These are phyloP conservation scores for Chloroceryle aenea DNA, from an alignment of 2,113 vertebrate species.

Conservation along the genomic window DNA sequence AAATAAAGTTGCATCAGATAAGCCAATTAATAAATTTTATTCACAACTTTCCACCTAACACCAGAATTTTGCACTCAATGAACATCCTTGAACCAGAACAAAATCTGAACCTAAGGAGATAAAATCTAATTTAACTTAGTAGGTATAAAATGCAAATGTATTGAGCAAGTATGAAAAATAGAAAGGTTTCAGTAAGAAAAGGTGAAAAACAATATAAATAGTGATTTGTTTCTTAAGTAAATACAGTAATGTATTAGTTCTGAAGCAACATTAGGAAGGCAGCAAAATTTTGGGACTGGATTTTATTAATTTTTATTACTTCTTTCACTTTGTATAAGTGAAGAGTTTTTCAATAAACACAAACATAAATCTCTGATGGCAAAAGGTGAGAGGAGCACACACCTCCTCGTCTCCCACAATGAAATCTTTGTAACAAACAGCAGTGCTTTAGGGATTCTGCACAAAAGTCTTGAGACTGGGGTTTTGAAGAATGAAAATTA, in stretches of 20 bases:
- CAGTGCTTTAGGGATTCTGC: not conserved
- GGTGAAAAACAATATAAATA: not conserved
- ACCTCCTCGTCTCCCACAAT: not conserved
- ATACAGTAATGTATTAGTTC: not conserved
- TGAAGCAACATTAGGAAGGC: not conserved
- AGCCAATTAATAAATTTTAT: not conserved
- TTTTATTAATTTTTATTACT: not conserved
- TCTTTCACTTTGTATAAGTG: not conserved
- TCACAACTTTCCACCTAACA: not conserved
- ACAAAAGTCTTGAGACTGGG: not conserved
- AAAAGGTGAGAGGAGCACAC: not conserved
- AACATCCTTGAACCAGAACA: not conserved
- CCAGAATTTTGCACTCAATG: not conserved
- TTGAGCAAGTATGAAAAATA: not conserved
- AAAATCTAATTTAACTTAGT: not conserved
- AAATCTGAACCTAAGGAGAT: not conserved
- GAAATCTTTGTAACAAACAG: not conserved
- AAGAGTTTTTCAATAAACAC: not conserved
- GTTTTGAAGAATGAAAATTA: not conserved
- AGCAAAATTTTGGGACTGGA: not conserved
- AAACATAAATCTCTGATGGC: not conserved
- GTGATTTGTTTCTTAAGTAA: not conserved
- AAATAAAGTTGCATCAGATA: not conserved
- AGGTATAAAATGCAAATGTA: fast-evolving
- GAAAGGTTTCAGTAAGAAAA: not conserved